phyloP scores from a whole-genome alignment of 2,888 invertebrate genomes.

The Mythimna vitellina region DNA sequence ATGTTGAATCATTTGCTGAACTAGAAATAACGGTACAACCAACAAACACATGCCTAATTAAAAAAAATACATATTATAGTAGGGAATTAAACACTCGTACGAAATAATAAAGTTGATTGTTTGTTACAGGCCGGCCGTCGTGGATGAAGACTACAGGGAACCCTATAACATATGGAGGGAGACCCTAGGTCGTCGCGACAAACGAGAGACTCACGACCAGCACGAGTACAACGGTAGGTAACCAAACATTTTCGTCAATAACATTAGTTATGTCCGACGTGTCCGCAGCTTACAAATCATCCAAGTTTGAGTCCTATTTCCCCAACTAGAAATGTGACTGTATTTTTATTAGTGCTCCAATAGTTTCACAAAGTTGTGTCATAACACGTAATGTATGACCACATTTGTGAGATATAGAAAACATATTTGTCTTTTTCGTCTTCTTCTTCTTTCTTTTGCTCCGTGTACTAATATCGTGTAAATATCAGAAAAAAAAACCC shows the following conservation, averaged over 20 bases:
- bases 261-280: constrained; percentile 10
- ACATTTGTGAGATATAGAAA: constrained; percentile 48
- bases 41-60: constrained; percentile 18
- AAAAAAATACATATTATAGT: constrained; percentile 38
- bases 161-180: constrained; percentile 89
- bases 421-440: constrained; percentile 47
- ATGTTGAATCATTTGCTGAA: constrained; percentile 19
- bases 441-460: constrained; percentile 4
- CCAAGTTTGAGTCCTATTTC: constrained; percentile 44
- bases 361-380: constrained; percentile 49
- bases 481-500: constrained; percentile 20
- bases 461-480: constrained; percentile 15
- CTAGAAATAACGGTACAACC: constrained; percentile 7
- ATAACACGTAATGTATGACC: constrained; percentile 51
- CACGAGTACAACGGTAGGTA: constrained; percentile 86
- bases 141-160: constrained; percentile 87
- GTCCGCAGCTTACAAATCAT: constrained; percentile 46
- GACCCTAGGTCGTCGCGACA: constrained; percentile 85
- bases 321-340: constrained; percentile 52
- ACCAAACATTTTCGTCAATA: constrained; percentile 16
- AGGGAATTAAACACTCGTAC: constrained; percentile 28
- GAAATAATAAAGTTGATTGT: constrained; percentile 42
- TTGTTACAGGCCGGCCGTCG: constrained; percentile 84
- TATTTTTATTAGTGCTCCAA: constrained; percentile 55
- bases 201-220: constrained; percentile 82